Base-by-base conservation (phyloP, 2,888 invertebrate genomes). In the Spodoptera picta region DNA sequence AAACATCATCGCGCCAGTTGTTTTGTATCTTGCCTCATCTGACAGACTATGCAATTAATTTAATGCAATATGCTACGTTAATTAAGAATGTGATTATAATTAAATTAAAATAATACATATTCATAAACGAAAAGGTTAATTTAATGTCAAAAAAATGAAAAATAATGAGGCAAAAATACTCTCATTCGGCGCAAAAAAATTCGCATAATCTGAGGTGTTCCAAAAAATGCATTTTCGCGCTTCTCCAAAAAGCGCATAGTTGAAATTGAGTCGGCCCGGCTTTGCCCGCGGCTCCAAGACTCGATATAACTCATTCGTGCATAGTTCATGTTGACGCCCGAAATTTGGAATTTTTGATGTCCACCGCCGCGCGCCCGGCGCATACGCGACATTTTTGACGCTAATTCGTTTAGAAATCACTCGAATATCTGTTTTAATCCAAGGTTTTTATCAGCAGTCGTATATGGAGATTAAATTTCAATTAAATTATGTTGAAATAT, bases 351-450 rank as follows among this genome's bases (percentile, higher is more conserved):
- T 87, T 82, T 83, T 84, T 85, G 84, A 82, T 82, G 82, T 82
- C 69, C 68, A 80, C 83, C 82, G 83, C 74, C 73, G 77, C 79
- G 78, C 78, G 61, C 51, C 10, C 60, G 50, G 55, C 83, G 87
- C 84, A 84, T 85, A 79, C 85, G 75, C 80, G 43, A 81, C 70
- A 87, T 87, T 83, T 84, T 83, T 87, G 84, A 78, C 83, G 80
- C 85, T 87, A 87, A 89, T 89, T 89, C 83, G 84, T 83, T 87
- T 85, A 85, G 87, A 87, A 81, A 78, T 69, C 76, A 66, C 67
- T 78, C 73, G 77, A 83, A 86, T 85, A 81, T 81, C 73, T 69
- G 51, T 42, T 4, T 49, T 43, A 3, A 9, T 47, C 54, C 51
- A 12, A 19, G 7, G 14, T 36, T 36, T 36, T 36, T 36, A 36